These are phyloP conservation scores for Melangyna quadrimaculata DNA, from an alignment of 2,888 invertebrate species.

Conservation along the genomic window DNA sequence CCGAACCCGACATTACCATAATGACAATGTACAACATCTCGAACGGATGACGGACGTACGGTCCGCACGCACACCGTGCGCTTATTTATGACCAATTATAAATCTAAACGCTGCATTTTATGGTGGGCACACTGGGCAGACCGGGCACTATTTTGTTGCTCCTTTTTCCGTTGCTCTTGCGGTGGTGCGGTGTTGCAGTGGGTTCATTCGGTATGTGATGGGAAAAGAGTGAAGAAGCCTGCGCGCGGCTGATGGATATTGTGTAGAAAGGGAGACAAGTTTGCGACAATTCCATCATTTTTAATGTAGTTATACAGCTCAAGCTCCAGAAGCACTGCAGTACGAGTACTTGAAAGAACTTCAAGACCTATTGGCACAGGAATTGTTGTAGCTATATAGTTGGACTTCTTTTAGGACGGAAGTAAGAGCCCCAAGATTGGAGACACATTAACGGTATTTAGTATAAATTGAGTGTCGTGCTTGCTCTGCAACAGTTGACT, in stretches of 20 bases:
- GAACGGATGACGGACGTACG: constrained; percentile 72
- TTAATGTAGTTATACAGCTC: constrained; percentile 48
- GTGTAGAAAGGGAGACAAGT: constrained; percentile 53
- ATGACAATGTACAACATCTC: constrained; percentile 72
- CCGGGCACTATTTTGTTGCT: constrained; percentile 41
- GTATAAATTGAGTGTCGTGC: constrained; percentile 38
- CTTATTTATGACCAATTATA: constrained; percentile 72
- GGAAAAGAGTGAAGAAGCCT: constrained; percentile 55
- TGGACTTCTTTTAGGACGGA: constrained; percentile 14
- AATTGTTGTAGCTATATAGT: neutral
- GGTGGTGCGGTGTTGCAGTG: neutral
- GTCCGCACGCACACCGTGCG: constrained; percentile 71
- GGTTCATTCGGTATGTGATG: constrained; percentile 25
- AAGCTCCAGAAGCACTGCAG: neutral
- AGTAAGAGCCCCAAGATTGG: constrained; percentile 54
- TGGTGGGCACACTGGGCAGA: constrained; percentile 61
- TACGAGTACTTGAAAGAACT: neutral
- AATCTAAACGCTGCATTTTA: constrained; percentile 71
- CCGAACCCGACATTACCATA: constrained; percentile 69
- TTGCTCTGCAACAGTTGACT: constrained; percentile 31
- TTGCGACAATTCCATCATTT: constrained; percentile 69
- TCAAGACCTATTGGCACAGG: neutral
- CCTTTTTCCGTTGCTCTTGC: neutral
- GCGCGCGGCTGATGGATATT: neutral
- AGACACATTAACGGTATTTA: constrained; percentile 69